Evolutionary conservation across 1,140 invertebrate species (phyloP).

Genomic region (Meteorus sp.): DNA sequence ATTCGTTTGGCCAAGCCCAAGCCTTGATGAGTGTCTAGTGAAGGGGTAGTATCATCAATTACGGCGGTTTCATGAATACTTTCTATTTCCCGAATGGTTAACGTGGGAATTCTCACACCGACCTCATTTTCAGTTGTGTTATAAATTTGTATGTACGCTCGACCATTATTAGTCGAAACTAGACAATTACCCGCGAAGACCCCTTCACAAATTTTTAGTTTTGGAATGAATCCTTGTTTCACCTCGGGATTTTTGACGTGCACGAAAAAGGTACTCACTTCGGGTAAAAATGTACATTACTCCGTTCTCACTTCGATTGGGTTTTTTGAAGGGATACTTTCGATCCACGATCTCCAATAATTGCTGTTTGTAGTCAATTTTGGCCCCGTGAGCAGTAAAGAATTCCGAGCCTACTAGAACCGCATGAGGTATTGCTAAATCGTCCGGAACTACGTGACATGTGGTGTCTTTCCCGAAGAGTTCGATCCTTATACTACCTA

Average conservation of each 20-base stretch:
- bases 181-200: constrained; percentile 4
- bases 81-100: constrained; percentile 1
- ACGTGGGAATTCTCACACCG: constrained; percentile 9
- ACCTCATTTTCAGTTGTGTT: constrained; percentile 14
- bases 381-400: neutral
- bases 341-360: neutral
- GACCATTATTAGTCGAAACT: constrained; percentile 1
- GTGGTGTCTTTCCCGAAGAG: neutral
- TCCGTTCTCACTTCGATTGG: constrained; percentile 1
- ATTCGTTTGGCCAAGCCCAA: neutral
- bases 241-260: constrained; percentile 1
- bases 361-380: constrained; percentile 7
- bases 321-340: constrained; percentile 3
- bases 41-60: neutral
- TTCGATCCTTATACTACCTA: neutral
- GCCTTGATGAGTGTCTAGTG: neutral
- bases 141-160: constrained; percentile 4
- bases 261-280: neutral
- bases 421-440: neutral
- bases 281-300: too few species aligned
- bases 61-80: neutral
- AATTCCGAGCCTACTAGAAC: constrained; percentile 11
- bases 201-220: neutral
- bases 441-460: constrained; percentile 12
- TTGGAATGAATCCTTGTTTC: constrained; percentile 10